Evolutionary conservation across 2,113 vertebrate species (phyloP).

Genomic region (Coryphaenoides rupestris): DNA sequence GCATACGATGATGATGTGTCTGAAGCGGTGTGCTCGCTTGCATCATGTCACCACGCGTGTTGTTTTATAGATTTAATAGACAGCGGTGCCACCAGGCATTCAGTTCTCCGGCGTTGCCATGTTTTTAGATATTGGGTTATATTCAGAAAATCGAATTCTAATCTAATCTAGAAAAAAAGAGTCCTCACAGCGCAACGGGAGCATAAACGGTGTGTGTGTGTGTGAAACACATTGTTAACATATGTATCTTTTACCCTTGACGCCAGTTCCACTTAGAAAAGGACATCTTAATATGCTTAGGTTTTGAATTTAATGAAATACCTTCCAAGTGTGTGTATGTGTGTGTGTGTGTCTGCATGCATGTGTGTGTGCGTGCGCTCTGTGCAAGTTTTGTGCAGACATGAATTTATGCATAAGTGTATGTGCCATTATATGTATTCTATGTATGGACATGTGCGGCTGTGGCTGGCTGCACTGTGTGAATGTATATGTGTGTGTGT

Average conservation of each 20-base stretch:
- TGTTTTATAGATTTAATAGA: no score
- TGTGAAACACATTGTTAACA: constrained; percentile 64
- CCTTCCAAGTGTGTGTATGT: constrained; percentile 27
- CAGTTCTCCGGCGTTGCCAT: no score
- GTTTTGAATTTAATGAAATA: constrained; percentile 69
- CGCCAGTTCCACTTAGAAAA: constrained; percentile 57
- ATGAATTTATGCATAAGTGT: no score
- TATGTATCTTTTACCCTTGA: constrained; percentile 65
- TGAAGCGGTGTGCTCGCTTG: no score
- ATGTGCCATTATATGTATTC: neutral
- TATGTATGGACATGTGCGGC: constrained; percentile 40
- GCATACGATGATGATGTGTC: no score
- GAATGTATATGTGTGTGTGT: no score
- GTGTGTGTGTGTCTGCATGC: neutral
- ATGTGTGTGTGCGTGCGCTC: neutral
- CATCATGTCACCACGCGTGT: no score
- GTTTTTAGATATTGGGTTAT: constrained; percentile 1
- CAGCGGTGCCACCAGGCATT: no score
- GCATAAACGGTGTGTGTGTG: constrained; percentile 26
- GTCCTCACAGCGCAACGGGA: constrained; percentile 41
- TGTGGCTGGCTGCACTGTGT: constrained; percentile 1
- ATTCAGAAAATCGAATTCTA: constrained; percentile 23
- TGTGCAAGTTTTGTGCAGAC: no score
- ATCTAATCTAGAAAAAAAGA: constrained; percentile 12
- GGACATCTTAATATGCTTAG: constrained; percentile 66